These are phyloP conservation scores for Neolamprologus cancellatus DNA, from an alignment of 2,113 vertebrate species.

Conservation along the genomic window DNA sequence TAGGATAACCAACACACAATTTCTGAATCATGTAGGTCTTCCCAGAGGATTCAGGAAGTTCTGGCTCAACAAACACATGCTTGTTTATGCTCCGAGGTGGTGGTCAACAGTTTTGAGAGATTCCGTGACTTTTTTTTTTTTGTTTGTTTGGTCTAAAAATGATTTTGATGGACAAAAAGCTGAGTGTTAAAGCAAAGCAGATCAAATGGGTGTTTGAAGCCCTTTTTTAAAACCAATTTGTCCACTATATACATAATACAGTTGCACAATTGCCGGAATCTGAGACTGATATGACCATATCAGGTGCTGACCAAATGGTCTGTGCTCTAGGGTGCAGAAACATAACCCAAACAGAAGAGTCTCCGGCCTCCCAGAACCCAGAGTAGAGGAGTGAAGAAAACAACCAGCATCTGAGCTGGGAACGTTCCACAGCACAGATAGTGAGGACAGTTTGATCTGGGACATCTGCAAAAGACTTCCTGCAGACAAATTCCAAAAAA, in stretches of 20 bases:
- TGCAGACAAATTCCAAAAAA: neutral
- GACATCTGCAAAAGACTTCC: conserved; percentile 9
- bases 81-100: conserved; percentile 29
- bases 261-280: neutral
- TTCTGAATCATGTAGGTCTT: neutral
- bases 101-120: neutral
- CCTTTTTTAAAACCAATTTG: neutral
- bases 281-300: neutral
- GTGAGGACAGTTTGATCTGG: neutral
- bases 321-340: conserved; percentile 1
- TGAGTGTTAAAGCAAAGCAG: neutral
- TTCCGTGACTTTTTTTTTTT: neutral
- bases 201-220: neutral
- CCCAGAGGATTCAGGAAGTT: conserved; percentile 41
- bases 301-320: neutral
- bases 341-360: neutral
- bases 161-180: neutral
- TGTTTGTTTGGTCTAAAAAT: neutral
- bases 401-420: neutral
- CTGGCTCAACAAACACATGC: conserved; percentile 18
- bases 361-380: neutral
- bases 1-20: conserved; percentile 16
- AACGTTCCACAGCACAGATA: neutral
- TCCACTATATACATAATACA: neutral
- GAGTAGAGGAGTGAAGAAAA: neutral